Evolutionary conservation across 2,113 vertebrate species (phyloP).

Genomic region (Periophthalmodon schlosseri): DNA sequence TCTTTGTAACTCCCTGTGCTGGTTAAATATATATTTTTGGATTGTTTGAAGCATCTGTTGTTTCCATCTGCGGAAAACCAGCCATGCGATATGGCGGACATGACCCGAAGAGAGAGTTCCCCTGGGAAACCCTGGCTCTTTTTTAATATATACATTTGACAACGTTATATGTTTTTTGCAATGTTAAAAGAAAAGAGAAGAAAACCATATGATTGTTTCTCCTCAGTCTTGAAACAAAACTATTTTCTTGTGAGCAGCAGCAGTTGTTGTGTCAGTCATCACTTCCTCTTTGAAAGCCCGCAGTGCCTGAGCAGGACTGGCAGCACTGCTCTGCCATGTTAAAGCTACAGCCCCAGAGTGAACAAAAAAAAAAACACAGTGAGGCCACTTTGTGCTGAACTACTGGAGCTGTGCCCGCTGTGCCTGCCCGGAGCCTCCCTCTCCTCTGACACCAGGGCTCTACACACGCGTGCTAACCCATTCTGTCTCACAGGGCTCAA

Average conservation of each 20-base stretch:
- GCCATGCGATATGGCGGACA: too few relatives aligned
- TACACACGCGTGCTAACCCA: background rate
- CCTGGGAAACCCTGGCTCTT: too few relatives aligned
- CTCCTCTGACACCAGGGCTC: background rate
- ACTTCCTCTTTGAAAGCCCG: constrained; percentile 4
- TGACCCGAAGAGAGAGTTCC: too few relatives aligned
- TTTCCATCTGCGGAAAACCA: too few relatives aligned
- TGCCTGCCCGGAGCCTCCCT: background rate
- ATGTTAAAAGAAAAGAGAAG: too few relatives aligned
- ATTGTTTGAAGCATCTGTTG: too few relatives aligned
- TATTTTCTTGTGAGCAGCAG: background rate
- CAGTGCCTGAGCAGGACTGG: constrained; percentile 10
- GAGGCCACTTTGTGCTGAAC: constrained; percentile 25
- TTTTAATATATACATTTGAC: too few relatives aligned
- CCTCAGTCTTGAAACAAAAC: background rate
- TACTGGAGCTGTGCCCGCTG: background rate
- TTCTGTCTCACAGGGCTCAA: constrained; percentile 1
- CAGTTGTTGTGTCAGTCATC: background rate
- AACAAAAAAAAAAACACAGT: background rate
- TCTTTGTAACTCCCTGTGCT: too few relatives aligned
- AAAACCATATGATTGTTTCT: background rate
- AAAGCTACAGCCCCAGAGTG: constrained; percentile 27
- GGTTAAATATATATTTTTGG: too few relatives aligned
- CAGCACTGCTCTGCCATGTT: constrained; percentile 10
- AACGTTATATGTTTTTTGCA: too few relatives aligned